These are phyloP conservation scores for Cherax destructor DNA, from an alignment of 1,140 invertebrate genomes.

Conservation along the genomic window DNA sequence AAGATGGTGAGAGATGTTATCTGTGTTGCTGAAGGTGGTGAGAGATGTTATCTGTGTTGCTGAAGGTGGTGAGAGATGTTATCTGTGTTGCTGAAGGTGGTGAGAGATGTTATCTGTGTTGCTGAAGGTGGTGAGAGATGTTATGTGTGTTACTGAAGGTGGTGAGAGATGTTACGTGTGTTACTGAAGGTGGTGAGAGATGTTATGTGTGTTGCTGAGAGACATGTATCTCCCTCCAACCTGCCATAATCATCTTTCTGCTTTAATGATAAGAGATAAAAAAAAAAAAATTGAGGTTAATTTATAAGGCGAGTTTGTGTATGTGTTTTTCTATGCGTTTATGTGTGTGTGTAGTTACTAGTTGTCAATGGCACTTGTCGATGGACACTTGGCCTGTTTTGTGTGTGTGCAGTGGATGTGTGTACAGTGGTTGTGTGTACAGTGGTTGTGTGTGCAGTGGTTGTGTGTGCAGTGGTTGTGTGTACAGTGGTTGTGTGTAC, in stretches of 20 bases:
- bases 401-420: too few species aligned
- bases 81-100: not conserved
- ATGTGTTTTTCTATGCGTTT: not conserved
- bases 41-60: not conserved
- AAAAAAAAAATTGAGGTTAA: not conserved
- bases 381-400: too few species aligned
- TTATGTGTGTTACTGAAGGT: constrained; percentile 18
- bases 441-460: too few species aligned
- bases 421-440: too few species aligned
- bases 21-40: not conserved
- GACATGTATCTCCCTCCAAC: not conserved
- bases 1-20: not conserved
- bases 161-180: not conserved
- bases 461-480: too few species aligned
- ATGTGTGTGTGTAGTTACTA: not conserved
- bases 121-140: not conserved
- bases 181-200: not conserved
- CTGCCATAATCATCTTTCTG: not conserved
- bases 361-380: too few species aligned
- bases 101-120: not conserved
- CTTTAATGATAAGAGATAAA: not conserved
- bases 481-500: too few species aligned
- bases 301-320: not conserved
- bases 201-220: constrained; percentile 21
- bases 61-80: not conserved